Conservation (phyloP, 2,113 vertebrate genomes). For the Lamprologus callipterus region DNA sequence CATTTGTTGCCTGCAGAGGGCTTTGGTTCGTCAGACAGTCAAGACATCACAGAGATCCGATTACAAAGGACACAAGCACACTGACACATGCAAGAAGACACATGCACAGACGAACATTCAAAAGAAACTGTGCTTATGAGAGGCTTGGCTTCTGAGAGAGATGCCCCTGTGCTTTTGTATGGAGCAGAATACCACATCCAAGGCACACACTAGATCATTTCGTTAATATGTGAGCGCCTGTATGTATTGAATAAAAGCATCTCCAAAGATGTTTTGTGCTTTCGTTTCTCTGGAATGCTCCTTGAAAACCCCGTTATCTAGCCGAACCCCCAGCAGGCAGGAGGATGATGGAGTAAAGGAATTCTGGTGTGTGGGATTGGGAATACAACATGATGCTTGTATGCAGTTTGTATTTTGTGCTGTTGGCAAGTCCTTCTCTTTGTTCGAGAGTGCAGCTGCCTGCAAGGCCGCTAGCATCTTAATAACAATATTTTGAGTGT, state of each 20-base stretch:
- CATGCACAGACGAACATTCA: background rate
- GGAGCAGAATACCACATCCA: conserved; percentile 20
- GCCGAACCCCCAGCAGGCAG: background rate
- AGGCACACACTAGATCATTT: background rate
- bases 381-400: background rate
- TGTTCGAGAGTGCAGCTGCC: background rate
- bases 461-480: background rate
- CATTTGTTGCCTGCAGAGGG: conserved; percentile 20
- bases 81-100: background rate
- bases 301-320: background rate
- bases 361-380: background rate
- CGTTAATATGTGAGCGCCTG: background rate
- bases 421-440: background rate
- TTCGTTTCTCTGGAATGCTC: background rate
- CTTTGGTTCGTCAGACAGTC: conserved; percentile 42
- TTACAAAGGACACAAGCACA: conserved; percentile 40
- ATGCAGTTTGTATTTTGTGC: background rate
- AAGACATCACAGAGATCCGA: conserved; percentile 35
- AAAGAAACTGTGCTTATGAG: conserved; percentile 30
- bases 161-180: conserved; percentile 12
- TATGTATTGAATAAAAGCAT: background rate
- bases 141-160: conserved; percentile 16
- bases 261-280: background rate
- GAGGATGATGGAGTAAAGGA: background rate
- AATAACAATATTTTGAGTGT: background rate